phyloP scores from a whole-genome alignment of 2,797 vertebrate genomes.

The Cygnus olor region DNA sequence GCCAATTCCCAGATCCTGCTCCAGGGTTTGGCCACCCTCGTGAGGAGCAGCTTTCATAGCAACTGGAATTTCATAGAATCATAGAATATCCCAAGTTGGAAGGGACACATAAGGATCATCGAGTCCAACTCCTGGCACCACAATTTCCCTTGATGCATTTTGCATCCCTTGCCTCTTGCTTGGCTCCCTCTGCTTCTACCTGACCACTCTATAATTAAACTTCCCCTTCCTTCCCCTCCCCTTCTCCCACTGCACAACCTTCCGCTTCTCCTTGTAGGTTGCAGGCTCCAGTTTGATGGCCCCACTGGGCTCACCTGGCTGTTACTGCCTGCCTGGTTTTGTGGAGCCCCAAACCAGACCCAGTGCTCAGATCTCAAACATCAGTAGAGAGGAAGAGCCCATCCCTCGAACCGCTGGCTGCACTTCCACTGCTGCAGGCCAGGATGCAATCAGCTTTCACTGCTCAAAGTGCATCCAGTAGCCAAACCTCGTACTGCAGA shows the following conservation, averaged over 20 bases:
- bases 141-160: neutral
- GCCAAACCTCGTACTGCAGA: neutral
- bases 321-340: too few relatives aligned
- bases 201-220: neutral
- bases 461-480: neutral
- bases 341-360: neutral
- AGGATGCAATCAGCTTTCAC: neutral
- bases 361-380: neutral
- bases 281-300: neutral
- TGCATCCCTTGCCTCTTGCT: neutral
- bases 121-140: too few relatives aligned
- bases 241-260: neutral
- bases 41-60: accelerated
- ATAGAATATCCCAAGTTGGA: too few relatives aligned
- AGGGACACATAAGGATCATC: too few relatives aligned
- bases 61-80: neutral
- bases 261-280: accelerated
- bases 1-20: neutral
- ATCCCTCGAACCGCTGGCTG: neutral
- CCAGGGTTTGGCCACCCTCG: neutral
- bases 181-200: neutral
- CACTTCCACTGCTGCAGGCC: neutral
- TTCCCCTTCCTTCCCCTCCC: neutral
- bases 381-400: neutral
- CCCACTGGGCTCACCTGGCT: neutral